phyloP scores from a whole-genome alignment of 35 echinoderm and acorn worm species.

The Lytechinus pictus region DNA sequence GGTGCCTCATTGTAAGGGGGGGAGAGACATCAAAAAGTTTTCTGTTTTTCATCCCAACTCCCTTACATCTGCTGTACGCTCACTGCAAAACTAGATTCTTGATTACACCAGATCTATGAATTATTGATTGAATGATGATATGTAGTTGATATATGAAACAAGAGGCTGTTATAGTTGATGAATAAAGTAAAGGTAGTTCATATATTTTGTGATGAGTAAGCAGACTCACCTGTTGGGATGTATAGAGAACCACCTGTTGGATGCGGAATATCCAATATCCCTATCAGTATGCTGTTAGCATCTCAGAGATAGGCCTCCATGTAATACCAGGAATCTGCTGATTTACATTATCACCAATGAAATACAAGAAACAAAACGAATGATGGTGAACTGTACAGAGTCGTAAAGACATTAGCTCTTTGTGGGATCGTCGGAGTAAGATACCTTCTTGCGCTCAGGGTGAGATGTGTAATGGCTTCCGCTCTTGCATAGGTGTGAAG shows the following conservation, averaged over 20 bases:
- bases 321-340: neutral
- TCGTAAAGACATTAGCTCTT: no score
- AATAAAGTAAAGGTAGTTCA: neutral
- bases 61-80: neutral
- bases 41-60: no score
- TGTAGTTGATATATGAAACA: neutral
- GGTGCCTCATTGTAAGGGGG: no score
- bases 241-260: neutral
- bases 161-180: neutral
- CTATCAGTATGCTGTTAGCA: conserved; percentile 3
- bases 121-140: neutral
- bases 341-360: neutral
- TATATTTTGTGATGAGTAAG: neutral
- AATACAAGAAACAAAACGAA: neutral
- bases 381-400: no score
- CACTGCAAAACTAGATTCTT: neutral
- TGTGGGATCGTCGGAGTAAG: no score
- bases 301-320: neutral
- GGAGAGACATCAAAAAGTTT: no score
- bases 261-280: neutral
- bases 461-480: neutral
- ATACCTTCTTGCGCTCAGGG: neutral
- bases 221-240: neutral
- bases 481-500: neutral
- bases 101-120: neutral